These are phyloP conservation scores for Vidua macroura DNA, from an alignment of 2,113 vertebrate genomes.

Conservation along the genomic window DNA sequence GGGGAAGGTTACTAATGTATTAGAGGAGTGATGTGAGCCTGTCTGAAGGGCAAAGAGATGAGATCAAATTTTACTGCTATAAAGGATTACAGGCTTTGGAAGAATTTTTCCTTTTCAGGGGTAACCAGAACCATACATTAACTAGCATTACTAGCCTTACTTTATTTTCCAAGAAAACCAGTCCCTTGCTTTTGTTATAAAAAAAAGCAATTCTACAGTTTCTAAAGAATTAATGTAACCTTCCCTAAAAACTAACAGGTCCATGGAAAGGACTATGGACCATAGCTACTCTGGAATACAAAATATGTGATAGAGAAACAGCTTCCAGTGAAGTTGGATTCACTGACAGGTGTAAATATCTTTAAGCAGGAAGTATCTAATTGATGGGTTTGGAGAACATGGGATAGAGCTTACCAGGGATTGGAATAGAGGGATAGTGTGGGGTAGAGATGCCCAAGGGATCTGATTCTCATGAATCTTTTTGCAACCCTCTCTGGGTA, in stretches of 20 bases:
- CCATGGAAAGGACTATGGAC: neutral
- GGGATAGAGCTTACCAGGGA: neutral
- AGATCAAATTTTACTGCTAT: neutral
- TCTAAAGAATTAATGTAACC: neutral
- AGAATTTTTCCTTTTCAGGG: neutral
- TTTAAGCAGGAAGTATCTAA: neutral
- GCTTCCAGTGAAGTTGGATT: neutral
- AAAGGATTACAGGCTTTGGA: neutral
- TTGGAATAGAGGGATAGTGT: neutral
- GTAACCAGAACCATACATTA: neutral
- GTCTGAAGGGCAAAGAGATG: constrained; percentile 26
- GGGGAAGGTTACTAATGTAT: neutral
- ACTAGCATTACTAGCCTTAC: neutral
- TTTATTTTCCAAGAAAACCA: neutral
- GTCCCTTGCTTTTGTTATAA: neutral
- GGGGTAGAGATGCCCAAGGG: neutral
- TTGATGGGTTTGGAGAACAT: neutral
- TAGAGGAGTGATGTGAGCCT: neutral
- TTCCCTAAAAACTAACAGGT: neutral
- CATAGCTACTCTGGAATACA: neutral
- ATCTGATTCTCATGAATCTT: neutral
- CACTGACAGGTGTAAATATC: neutral
- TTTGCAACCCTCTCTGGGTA: neutral
- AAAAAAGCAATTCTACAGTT: neutral
- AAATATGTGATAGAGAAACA: neutral